Base-by-base conservation (phyloP, 2,113 vertebrate species). In the Catharus bicknelli region DNA sequence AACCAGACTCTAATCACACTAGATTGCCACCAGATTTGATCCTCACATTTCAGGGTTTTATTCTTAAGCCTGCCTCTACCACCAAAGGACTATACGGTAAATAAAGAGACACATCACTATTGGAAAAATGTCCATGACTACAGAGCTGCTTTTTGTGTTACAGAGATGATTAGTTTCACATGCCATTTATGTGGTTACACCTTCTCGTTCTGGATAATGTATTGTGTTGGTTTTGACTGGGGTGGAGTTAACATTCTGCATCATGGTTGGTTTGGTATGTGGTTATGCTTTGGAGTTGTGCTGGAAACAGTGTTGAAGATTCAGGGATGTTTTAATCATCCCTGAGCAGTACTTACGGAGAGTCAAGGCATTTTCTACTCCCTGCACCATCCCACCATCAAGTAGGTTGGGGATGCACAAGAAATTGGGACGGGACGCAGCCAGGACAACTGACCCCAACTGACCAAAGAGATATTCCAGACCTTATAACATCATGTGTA, bases 361-460 rank as follows among this genome's bases (percentile, higher is more conserved):
- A 20, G 53, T 58, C 32, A 45, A 51, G 17, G 18, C 8, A 2
- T 74, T 66, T 66, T 58, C 51, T 45, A 7, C 36, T 23, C 10
- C 32, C 27, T 50, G 27, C 4, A 7, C 18, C 32, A 73, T 23
- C 50, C 17, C 67, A 57, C 27, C 11, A 64, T 4, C 0, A 0
- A 38, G 32, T 13, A 66, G 36, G 4, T 4, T 38, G 15, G 15
- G 4, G 3, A 5, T 22, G 18, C 21, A 58, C 26, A 58, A 50
- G 36, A 30, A 75, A 30, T 0, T 58, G 43, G 51, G 38, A 53
- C 27, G 32, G 36, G 26, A n/a, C 16, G 16, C 15, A 81, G 19
- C 32, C 38, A 34, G 23, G 53, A n/a, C 22, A 81, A 23, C 10
- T 45, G 32, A 38, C 2, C 16, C 27, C 38, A 66, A 4, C 4